Conservation (phyloP, 2,888 invertebrate genomes). For the Amiota minor region DNA sequence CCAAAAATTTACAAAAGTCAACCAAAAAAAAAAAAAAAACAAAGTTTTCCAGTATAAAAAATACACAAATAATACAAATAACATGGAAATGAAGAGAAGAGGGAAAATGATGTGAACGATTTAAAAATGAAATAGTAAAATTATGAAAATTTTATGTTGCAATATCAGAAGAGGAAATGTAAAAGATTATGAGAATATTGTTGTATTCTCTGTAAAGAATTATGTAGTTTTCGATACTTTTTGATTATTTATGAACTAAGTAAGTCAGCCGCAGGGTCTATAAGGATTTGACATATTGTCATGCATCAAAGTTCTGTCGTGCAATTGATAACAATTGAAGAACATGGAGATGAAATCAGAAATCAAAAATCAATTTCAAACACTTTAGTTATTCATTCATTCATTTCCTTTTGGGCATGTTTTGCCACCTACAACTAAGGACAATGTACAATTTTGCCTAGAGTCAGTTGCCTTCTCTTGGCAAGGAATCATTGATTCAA, state of each 20-base stretch:
- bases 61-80: slow-evolving; percentile 4
- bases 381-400: slow-evolving; percentile 29
- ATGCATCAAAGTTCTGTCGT: background rate
- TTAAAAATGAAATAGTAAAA: background rate
- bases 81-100: background rate
- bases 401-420: slow-evolving; percentile 48
- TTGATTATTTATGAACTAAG: no score
- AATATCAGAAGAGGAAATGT: slow-evolving; percentile 8
- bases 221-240: no score
- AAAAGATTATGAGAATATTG: slow-evolving; percentile 25
- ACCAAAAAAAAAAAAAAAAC: no score
- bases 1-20: slow-evolving; percentile 21
- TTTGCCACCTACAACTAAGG: slow-evolving; percentile 39
- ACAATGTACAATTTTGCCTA: background rate
- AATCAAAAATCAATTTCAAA: slow-evolving; percentile 22
- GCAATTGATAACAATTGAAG: background rate
- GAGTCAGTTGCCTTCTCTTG: no score
- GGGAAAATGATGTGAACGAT: background rate
- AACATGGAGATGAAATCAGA: background rate
- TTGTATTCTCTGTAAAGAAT: no score
- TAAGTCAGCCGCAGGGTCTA: no score
- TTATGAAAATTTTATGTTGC: background rate
- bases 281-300: no score
- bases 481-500: no score
- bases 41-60: background rate